Base-by-base conservation (phyloP, 1,140 invertebrate species). In the Hyphantria cunea region DNA sequence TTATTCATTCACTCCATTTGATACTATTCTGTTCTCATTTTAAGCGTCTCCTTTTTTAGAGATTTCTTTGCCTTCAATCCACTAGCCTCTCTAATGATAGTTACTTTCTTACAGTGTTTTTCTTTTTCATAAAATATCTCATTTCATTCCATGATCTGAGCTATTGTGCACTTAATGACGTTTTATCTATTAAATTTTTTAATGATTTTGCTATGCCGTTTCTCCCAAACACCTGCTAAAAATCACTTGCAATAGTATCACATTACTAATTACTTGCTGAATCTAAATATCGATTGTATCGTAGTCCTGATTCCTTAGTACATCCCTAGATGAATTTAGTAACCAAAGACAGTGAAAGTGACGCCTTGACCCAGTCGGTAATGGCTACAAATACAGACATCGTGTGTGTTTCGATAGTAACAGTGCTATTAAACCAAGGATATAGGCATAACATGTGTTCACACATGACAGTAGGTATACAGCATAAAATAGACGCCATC, bases 321-420 rank as follows among this genome's bases (percentile, higher is more conserved):
- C 41, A 44, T 44, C 11, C n/a, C 12, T 12, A 44, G 12, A n/a
- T 25, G 17, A 33, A 14, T 51, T 32, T 0, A 48, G 48, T 61
- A 55, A 73, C 73, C 70, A 76, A 76, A 78, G 76, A 70, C 64
- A 78, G 73, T 61, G 76, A 78, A 74, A 78, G 76, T 45, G 39
- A 41, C 58, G 58, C 69, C 72, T 78, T 78, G 73, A 76, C 73
- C 55, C 33, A 39, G 13, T 41, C 11, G 55, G 61, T 51, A 69
- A 64, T 67, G 15, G 58, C 52, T 71, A 73, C 63, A 70, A 59
- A 72, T 67, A 77, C 68, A 74, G 72, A 70, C 61, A 45, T 34
- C 34, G 45, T 63, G 60, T 50, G 60, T 74, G 49, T 54, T 13
- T 25, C 66, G 68, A 66, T 66, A 77, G 75, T 39, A 72, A 78